These are phyloP conservation scores for Mylabris sibirica DNA, from an alignment of 2,888 invertebrate genomes.

Conservation along the genomic window DNA sequence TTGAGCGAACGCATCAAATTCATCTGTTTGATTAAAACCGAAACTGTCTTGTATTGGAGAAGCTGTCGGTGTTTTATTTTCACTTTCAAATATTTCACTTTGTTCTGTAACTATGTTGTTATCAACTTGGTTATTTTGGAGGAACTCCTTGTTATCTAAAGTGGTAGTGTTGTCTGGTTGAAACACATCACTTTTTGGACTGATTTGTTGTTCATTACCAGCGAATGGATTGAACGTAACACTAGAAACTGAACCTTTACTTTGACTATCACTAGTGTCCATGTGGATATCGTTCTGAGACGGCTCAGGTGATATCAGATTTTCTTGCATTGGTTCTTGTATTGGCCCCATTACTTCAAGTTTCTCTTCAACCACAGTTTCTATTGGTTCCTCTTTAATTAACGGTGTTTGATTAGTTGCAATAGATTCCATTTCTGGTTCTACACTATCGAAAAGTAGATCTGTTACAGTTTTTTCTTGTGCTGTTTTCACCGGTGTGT, in stretches of 20 bases:
- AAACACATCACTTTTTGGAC: conserved; percentile 43
- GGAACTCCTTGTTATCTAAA: conserved; percentile 41
- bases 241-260: conserved; percentile 58
- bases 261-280: conserved; percentile 60
- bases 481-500: conserved; percentile 43
- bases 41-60: conserved; percentile 17
- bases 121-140: conserved; percentile 25
- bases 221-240: conserved; percentile 64
- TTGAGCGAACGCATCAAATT: conserved; percentile 88
- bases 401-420: conserved; percentile 27
- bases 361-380: conserved; percentile 19
- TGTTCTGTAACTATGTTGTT: conserved; percentile 16
- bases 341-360: conserved; percentile 15
- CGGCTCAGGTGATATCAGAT: conserved; percentile 55
- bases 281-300: conserved; percentile 57
- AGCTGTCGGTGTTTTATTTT: conserved; percentile 11
- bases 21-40: conserved; percentile 58
- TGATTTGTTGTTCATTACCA: conserved; percentile 45
- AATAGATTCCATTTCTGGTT: conserved; percentile 23
- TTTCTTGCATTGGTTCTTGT: conserved; percentile 40
- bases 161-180: conserved; percentile 32
- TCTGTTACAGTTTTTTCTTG: conserved; percentile 41
- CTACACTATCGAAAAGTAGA: conserved; percentile 43
- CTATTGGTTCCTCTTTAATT: conserved; percentile 30
- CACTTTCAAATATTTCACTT: conserved; percentile 23